Base-by-base conservation (phyloP, 2,113 vertebrate species). In the Ochotona princeps region DNA sequence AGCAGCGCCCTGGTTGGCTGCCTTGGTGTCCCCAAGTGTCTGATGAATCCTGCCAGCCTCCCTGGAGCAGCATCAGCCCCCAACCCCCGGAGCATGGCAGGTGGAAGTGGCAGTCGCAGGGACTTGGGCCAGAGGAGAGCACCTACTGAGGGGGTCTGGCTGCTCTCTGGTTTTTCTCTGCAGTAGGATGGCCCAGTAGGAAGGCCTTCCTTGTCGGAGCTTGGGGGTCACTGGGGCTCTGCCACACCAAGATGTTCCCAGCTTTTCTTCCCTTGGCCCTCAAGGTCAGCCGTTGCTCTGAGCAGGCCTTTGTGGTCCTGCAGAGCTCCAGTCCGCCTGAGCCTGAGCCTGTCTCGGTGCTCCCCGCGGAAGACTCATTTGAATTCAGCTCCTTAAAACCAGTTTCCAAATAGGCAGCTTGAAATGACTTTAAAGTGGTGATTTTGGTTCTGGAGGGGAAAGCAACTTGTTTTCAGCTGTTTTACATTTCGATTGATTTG, bases 331-430 rank as follows among this genome's bases (percentile, higher is more conserved):
- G 32, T 49, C 60, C 38, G n/a, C 63, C n/a, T 21, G 88, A 89
- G 30, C 44, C 84, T 14, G 69, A 89, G 30, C 44, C 84, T 14
- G 69, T 78, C 66, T 44, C 35, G 2, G 0, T 1, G 7, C 66
- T 75, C 79, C 90, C 76, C 66, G 87, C 38, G 75, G 86, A 89
- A 79, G 28, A 26, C 6, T 51, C 88, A 25, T 69, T 66, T 60
- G 84, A 78, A 94, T 74, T 75, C 76, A 75, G 51, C 85, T 83
- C 80, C 87, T 94, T 61, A 83, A 84, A 88, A 66, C 35, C 74
- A 21, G 35, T 44, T 69, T 88, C 72, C 49, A 60, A 51, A 51
- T 82, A 25, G 17, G 38, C 66, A 72, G 91, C 67, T 80, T 63
- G 66, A 38, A 70, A 44, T 3, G 30, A 86, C 85, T 65, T 89